Evolutionary conservation across 2,113 vertebrate genomes (phyloP).

Genomic region (Himantopus leucocephalus): DNA sequence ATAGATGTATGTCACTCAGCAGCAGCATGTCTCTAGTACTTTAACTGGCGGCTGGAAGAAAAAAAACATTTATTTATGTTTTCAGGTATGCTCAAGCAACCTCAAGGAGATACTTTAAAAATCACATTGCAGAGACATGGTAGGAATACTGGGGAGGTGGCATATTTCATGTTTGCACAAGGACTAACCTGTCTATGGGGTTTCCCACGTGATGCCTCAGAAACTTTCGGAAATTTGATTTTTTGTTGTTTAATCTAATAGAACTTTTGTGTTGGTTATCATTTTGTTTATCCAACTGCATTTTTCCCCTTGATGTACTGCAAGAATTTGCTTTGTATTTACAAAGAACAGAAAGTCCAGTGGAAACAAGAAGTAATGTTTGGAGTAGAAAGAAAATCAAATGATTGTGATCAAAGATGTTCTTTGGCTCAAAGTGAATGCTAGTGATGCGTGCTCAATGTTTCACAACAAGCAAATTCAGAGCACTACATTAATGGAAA

Average conservation of each 20-base stretch:
- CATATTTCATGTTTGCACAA: neutral
- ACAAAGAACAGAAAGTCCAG: neutral
- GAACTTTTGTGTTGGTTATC: neutral
- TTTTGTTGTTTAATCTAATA: neutral
- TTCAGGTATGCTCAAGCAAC: neutral
- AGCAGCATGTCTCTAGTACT: neutral
- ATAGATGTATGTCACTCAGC: conserved; percentile 12
- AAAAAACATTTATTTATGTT: neutral
- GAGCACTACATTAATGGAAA: neutral
- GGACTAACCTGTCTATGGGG: neutral
- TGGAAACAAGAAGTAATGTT: neutral
- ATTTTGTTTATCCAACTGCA: neutral
- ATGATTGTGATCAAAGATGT: neutral
- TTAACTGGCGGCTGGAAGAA: neutral
- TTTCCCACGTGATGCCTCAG: neutral
- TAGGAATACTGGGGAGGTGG: neutral
- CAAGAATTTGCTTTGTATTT: neutral
- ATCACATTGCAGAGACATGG: neutral
- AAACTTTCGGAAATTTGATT: neutral
- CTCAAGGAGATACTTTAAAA: neutral
- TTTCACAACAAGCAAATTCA: neutral
- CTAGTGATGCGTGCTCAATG: neutral
- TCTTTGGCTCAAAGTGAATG: neutral
- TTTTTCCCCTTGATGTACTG: neutral
- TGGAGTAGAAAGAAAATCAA: conserved; percentile 6